Evolutionary conservation across 2,888 invertebrate species (phyloP), one percentile per base, ranked within the genome.

Genomic region (Dicyrtomina minuta): DNA sequence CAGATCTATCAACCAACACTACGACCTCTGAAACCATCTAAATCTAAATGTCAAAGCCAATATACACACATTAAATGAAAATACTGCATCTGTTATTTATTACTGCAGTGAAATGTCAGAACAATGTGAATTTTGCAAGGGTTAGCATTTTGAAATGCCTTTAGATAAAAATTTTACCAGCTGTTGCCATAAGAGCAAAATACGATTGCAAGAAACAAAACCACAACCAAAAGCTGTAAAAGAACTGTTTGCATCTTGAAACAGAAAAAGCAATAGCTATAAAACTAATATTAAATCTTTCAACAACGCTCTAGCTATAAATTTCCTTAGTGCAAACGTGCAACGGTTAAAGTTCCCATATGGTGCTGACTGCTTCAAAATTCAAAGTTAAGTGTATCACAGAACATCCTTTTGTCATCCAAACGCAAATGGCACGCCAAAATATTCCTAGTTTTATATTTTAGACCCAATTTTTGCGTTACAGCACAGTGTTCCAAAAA

Each of bases 361-460:
- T 6, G 12, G 12, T n/a, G 6, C 17, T 49, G 8, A 17, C 17
- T 12, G 17, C 17, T 49, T 49, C 17, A 8, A n/a, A 8, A 17
- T 49, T n/a, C 49, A 49, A n/a, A 17, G 49, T 8, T 17, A 49
- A 49, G 49, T 49, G 6, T 49, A 49, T n/a, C 49, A 49, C 17
- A 12, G 49, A 6, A 49, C 49, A 49, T 49, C 10, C n/a, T n/a
- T n/a, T n/a, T 49, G n/a, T 17, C 6, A 12, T 49, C 12, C 10
- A 15, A 49, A 6, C n/a, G 10, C 12, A n/a, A 17, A 17, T 6
- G 6, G 17, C 12, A n/a, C 49, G 12, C 49, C 12, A n/a, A n/a
- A 12, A 5, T 77, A 60, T 44, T 51, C 71, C 20, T 70, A 72
- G 58, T 59, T 77, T 4, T 74, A 74, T 56, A 68, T 77, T 44